phyloP scores from a whole-genome alignment of 2,113 vertebrate species.

The Carassius auratus region DNA sequence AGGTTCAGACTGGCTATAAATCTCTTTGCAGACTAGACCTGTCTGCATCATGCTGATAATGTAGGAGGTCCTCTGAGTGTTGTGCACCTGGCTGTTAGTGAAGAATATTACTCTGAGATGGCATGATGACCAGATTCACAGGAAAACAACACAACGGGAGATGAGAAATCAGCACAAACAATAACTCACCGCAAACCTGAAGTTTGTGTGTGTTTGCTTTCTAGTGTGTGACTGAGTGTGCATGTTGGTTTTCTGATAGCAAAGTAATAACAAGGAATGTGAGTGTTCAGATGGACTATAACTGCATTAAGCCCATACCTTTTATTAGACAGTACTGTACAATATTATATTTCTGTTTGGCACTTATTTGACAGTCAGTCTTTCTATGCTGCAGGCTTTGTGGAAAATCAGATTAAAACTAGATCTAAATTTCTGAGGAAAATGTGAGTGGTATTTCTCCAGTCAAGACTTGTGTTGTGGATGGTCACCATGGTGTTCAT shows the following conservation, averaged over 20 bases:
- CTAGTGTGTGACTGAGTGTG: conserved; percentile 2
- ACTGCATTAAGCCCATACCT: not conserved
- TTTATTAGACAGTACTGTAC: conserved; percentile 8
- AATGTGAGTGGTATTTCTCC: not conserved
- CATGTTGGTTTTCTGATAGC: not conserved
- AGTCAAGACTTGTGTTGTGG: not conserved
- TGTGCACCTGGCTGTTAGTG: not conserved
- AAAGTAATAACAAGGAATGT: not conserved
- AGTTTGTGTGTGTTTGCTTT: not conserved
- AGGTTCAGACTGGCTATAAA: not conserved
- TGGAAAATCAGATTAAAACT: not conserved
- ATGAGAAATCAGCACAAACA: conserved; percentile 28
- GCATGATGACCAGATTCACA: conserved; percentile 33
- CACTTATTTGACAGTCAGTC: not conserved
- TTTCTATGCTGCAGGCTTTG: not conserved
- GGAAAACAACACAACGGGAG: conserved; percentile 33
- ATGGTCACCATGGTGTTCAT: not conserved
- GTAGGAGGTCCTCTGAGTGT: conserved; percentile 16
- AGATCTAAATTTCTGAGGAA: not conserved
- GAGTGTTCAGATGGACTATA: not conserved
- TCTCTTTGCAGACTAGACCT: not conserved
- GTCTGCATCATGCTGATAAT: conserved; percentile 21
- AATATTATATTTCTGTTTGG: conserved; percentile 5
- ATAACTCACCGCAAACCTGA: conserved; percentile 32
- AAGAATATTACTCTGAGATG: conserved; percentile 18